Evolutionary conservation across 2,113 vertebrate genomes (phyloP).

Genomic region (Motacilla tschutschensis): DNA sequence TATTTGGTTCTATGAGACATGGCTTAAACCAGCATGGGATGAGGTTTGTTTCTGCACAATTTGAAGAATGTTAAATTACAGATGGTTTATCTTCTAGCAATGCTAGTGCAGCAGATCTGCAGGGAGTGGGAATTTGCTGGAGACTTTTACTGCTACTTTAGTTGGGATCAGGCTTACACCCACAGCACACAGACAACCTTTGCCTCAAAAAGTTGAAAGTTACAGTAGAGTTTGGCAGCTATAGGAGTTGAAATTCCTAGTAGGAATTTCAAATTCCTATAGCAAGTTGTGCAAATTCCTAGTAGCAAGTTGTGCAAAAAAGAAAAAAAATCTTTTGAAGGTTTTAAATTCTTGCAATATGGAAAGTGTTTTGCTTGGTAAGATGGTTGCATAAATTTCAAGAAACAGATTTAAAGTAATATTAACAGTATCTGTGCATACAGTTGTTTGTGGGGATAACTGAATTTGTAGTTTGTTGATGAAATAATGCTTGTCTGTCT

Average conservation of each 20-base stretch:
- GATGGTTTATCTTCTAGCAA: not conserved
- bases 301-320: not conserved
- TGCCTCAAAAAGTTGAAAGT: not conserved
- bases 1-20: not conserved
- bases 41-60: not conserved
- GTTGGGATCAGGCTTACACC: not conserved
- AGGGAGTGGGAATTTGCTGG: not conserved
- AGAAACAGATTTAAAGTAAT: not conserved
- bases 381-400: not conserved
- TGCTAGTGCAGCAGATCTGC: not conserved
- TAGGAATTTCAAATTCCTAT: not conserved
- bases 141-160: not conserved
- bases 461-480: not conserved
- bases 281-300: not conserved
- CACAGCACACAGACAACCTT: not conserved
- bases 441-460: not conserved
- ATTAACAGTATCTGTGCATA: not conserved
- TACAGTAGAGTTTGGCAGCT: not conserved
- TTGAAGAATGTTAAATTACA: not conserved
- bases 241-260: not conserved
- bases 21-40: fast-evolving
- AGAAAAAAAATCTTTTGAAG: not conserved
- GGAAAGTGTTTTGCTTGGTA: not conserved
- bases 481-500: not conserved
- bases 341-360: not conserved